Evolutionary conservation across 2,888 invertebrate genomes (phyloP).

Genomic region (Nymphalis c-album): DNA sequence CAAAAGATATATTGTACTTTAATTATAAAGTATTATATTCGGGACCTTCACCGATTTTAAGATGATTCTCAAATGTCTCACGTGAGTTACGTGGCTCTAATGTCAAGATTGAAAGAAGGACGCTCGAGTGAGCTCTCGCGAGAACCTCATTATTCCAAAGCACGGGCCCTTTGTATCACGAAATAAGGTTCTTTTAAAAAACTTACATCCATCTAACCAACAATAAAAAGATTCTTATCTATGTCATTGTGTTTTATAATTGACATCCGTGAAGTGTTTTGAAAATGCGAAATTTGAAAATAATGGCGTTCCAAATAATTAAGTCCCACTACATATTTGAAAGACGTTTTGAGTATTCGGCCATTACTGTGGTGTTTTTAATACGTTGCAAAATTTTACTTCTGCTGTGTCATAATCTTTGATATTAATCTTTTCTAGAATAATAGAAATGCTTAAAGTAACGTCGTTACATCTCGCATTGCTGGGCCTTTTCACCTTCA

Average conservation of each 20-base stretch:
- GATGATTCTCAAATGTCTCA: slow-evolving; percentile 26
- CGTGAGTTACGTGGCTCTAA: slow-evolving; percentile 51
- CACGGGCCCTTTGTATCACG: slow-evolving; percentile 75
- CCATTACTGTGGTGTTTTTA: no score
- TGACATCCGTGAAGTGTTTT: slow-evolving; percentile 22
- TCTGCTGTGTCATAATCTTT: no score
- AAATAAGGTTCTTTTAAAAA: slow-evolving; percentile 79
- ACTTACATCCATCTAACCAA: slow-evolving; percentile 60
- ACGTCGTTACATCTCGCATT: no score
- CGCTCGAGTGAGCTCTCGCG: slow-evolving; percentile 60
- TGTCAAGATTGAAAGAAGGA: slow-evolving; percentile 71
- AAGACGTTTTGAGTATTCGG: no score
- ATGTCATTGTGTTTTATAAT: slow-evolving; percentile 35
- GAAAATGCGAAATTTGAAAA: no score
- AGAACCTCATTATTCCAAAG: slow-evolving; percentile 78
- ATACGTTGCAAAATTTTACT: no score
- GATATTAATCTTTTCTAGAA: no score
- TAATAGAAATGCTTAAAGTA: not conserved
- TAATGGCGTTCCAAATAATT: no score
- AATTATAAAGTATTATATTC: slow-evolving; percentile 1
- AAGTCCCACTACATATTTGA: no score
- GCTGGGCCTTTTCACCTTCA: no score
- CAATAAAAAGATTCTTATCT: slow-evolving; percentile 37
- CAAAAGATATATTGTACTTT: no score
- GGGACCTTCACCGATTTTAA: slow-evolving; percentile 30